Evolutionary conservation across 92 coral and sea anemone species (phyloP), one percentile per base, ranked within the genome.

Genomic region (Phenganax subtilis): DNA sequence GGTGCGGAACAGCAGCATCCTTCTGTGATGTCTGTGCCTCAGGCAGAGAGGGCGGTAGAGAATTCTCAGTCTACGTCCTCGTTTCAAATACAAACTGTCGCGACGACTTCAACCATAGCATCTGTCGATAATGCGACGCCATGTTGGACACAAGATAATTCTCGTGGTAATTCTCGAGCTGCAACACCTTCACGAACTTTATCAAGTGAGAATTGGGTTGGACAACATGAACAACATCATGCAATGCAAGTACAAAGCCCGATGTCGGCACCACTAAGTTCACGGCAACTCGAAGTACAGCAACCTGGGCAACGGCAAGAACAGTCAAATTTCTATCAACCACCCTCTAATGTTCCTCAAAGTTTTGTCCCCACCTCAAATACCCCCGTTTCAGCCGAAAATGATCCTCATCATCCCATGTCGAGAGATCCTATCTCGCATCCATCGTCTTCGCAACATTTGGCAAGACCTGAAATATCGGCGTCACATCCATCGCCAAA

Each of bases 401-500:
- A 75, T 29, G 64, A 58, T 7, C 88, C 90, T 20, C 78, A 60
- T 44, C 80, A 72, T 75, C 87, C 97, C 0, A 29, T 87, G 72
- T 75, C 85, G 17, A 83, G 71, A 52, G 64, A 30, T 55, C 20
- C 80, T 12, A 54, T 63, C 44, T 55, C 27, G 9, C 47, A 52
- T 10, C 81, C 7, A 53, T 47, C 69, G 37, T 51, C 54, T 68
- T 8, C 81, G 8, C 69, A 57, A 12, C 81, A 58, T 61, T 76
- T 76, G 53, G 54, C 70, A 14, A 11, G 81, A n/a, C 81, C 71
- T 11, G 81, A 76, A 8, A 16, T 10, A 59, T 61, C 81, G 14
- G 54, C 70, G 44, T 25, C 71, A 15, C 62, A 54, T 54, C 63
- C 11, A 54, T 9, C 63, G 6, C 81, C 58, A 14, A 76, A 59